Conservation (phyloP, 2,888 invertebrate genomes). For the Sinohyriopsis cumingii region DNA sequence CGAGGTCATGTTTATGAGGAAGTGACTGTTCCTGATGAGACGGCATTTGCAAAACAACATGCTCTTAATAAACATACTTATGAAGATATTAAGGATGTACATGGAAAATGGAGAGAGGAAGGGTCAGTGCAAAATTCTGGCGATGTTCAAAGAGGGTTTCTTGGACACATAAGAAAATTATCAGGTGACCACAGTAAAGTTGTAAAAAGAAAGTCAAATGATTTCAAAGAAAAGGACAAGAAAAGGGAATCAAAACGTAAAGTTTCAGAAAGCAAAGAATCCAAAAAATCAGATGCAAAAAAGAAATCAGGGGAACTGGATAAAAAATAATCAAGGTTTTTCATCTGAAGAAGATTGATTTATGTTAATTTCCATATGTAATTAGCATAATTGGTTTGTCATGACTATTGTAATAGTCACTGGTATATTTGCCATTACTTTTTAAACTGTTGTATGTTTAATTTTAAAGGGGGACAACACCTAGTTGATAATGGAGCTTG, state of each 20-base stretch:
- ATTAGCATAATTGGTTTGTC: too few species aligned
- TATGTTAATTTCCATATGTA: too few species aligned
- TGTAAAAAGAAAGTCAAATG: slow-evolving; percentile 28
- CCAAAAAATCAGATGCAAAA: slow-evolving; percentile 4
- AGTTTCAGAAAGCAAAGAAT: slow-evolving; percentile 27
- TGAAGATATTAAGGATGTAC: slow-evolving; percentile 58
- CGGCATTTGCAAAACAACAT: slow-evolving; percentile 38
- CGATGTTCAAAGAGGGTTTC: neutral
- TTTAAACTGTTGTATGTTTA: too few species aligned
- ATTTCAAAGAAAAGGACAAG: slow-evolving; percentile 23
- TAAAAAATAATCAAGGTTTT: too few species aligned
- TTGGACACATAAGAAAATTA: neutral
- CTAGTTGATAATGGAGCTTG: too few species aligned
- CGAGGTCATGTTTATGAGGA: slow-evolving; percentile 57
- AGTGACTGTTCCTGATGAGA: slow-evolving; percentile 43
- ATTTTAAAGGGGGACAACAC: too few species aligned
- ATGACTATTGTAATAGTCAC: too few species aligned
- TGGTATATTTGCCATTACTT: too few species aligned
- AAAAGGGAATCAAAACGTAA: slow-evolving; percentile 15
- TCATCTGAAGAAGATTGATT: too few species aligned
- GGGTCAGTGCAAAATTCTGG: slow-evolving; percentile 4
- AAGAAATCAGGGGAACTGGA: neutral
- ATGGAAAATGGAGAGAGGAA: slow-evolving; percentile 14
- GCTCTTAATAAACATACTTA: slow-evolving; percentile 57
- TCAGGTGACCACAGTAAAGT: slow-evolving; percentile 8